Percentiles rank a stretch among this genome's conserved stretches.
Evolutionary conservation across 2,888 invertebrate genomes (phyloP).

Genomic region (Pammene fasciana): DNA sequence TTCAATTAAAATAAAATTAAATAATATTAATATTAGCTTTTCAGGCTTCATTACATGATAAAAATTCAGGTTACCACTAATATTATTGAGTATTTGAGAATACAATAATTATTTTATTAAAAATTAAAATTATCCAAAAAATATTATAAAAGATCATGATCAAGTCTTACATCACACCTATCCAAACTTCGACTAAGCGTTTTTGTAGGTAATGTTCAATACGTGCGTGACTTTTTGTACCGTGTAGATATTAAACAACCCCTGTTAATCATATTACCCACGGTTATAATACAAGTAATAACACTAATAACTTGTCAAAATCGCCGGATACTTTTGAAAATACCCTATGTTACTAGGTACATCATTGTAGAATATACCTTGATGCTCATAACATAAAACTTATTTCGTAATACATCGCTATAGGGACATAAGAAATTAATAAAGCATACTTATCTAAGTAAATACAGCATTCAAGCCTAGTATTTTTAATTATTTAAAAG

Average conservation of each 20-base stretch:
- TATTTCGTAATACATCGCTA: background rate
- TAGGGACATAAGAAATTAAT: background rate
- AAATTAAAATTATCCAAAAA: too few species aligned
- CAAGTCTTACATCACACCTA: background rate
- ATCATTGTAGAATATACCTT: background rate
- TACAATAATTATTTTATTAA: too few species aligned
- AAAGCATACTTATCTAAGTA: constrained; percentile 5
- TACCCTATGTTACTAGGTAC: background rate
- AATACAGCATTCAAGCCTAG: background rate
- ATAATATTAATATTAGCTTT: too few species aligned
- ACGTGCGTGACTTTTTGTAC: constrained; percentile 14
- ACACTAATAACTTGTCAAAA: constrained; percentile 5
- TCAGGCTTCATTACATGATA: too few species aligned
- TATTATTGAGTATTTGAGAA: too few species aligned
- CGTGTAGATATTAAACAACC: constrained; percentile 11
- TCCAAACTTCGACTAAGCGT: background rate
- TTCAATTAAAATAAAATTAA: too few species aligned
- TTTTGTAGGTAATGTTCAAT: background rate
- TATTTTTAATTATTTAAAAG: background rate
- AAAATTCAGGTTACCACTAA: too few species aligned
- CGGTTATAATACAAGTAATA: constrained; percentile 6
- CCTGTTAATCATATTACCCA: background rate
- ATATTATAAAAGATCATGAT: too few species aligned
- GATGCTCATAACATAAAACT: background rate
- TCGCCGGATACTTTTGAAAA: background rate